Evolutionary conservation across 1,140 invertebrate genomes (phyloP).

Genomic region (Lasioglossum baleicum): DNA sequence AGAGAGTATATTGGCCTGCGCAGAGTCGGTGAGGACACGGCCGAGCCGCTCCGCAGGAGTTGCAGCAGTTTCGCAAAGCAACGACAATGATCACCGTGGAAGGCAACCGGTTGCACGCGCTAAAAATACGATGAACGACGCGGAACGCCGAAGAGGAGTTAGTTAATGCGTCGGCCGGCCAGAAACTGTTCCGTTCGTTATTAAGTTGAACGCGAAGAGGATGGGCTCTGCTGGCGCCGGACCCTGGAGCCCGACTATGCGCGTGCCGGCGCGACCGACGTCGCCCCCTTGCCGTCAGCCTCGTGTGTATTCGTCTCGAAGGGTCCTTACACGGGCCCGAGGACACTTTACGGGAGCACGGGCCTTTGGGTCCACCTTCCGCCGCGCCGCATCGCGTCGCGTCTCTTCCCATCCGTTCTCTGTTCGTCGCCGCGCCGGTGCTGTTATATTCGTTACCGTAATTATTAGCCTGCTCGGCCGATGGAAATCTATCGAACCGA

Average conservation of each 20-base stretch:
- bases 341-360: constrained; percentile 3
- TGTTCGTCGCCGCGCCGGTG: background rate
- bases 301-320: background rate
- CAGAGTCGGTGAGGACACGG: constrained; percentile 39
- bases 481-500: constrained; percentile 22
- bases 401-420: background rate
- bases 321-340: constrained; percentile 8
- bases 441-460: constrained; percentile 31
- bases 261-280: background rate
- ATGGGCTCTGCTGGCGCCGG: constrained; percentile 6
- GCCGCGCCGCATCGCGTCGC: background rate
- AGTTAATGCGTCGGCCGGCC: constrained; percentile 66
- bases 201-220: constrained; percentile 26
- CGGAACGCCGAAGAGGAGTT: constrained; percentile 68
- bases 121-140: constrained; percentile 74
- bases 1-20: constrained; percentile 11
- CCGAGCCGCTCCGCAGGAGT: constrained; percentile 61
- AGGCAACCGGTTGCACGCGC: constrained; percentile 77
- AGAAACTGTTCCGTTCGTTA: constrained; percentile 67
- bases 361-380: background rate
- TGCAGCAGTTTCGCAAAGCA: constrained; percentile 74
- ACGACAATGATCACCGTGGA: constrained; percentile 77
- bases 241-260: background rate
- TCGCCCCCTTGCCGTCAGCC: background rate
- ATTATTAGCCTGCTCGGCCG: constrained; percentile 13